A percentile compares a stretch with the other conserved stretches of the same genome.
These are phyloP conservation scores for Ptyas mucosa DNA, from an alignment of 2,113 vertebrate species.

Conservation along the genomic window DNA sequence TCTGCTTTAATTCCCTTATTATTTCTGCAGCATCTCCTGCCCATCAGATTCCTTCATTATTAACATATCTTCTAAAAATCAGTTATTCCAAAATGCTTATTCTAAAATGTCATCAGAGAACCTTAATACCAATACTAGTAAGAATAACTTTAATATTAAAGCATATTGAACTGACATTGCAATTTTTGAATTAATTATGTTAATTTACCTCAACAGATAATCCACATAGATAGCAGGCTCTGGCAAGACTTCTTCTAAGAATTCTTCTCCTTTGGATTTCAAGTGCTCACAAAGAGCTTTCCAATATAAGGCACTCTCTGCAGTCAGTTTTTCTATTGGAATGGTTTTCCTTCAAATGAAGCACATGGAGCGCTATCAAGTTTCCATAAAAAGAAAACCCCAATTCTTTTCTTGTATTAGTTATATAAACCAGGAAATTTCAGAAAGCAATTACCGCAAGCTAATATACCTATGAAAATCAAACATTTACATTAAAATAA, in stretches of 20 bases:
- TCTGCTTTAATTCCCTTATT: neutral
- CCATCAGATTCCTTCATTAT: neutral
- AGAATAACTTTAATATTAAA: neutral
- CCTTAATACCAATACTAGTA: neutral
- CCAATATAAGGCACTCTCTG: constrained; percentile 89
- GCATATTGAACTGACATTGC: neutral
- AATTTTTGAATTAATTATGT: neutral
- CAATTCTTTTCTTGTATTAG: neutral
- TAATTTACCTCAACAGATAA: constrained; percentile 84
- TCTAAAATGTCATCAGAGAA: neutral
- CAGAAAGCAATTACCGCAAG: neutral
- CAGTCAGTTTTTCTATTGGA: constrained; percentile 79
- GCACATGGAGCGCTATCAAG: neutral
- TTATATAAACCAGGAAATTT: neutral
- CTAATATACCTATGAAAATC: neutral
- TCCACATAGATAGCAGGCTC: constrained; percentile 84
- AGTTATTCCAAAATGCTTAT: neutral
- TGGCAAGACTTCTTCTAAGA: constrained; percentile 85
- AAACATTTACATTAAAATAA: neutral
- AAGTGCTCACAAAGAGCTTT: constrained; percentile 86
- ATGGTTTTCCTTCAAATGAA: constrained; percentile 80
- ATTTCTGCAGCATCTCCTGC: neutral
- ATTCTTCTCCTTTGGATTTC: constrained; percentile 83
- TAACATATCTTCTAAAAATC: neutral
- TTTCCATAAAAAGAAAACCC: neutral